phyloP scores from a whole-genome alignment of 1,140 invertebrate species.

The Leptinotarsa undecemlineata region DNA sequence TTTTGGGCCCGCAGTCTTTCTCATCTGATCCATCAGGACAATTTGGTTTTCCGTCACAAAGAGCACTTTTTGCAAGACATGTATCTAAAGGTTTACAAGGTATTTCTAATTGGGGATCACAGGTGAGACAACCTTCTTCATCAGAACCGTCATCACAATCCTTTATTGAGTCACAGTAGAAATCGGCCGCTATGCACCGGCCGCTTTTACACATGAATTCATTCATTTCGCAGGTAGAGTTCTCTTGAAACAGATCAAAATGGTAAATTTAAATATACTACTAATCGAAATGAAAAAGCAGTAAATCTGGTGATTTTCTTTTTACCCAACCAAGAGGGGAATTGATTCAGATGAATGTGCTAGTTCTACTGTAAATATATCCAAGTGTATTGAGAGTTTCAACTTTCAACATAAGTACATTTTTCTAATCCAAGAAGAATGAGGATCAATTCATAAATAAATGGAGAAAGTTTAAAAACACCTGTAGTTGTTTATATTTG shows the following conservation, averaged over 20 bases:
- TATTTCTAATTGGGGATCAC: conserved; percentile 62
- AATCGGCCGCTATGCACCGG: conserved; percentile 70
- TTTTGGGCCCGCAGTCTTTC: conserved; percentile 50
- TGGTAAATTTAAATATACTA: not conserved
- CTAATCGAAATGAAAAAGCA: no score
- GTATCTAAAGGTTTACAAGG: conserved; percentile 56
- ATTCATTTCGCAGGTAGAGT: conserved; percentile 60
- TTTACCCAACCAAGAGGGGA: no score
- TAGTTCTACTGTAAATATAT: no score
- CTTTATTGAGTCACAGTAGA: conserved; percentile 73
- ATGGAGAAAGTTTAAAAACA: no score
- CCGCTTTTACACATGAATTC: conserved; percentile 72
- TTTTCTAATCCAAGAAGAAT: no score
- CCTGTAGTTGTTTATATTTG: no score
- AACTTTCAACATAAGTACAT: no score
- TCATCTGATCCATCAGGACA: conserved; percentile 68
- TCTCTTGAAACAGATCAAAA: not conserved
- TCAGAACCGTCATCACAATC: conserved; percentile 75
- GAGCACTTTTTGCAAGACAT: conserved; percentile 42
- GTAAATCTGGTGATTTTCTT: no score
- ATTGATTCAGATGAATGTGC: no score
- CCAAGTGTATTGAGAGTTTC: no score
- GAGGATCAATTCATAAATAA: no score
- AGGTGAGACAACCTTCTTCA: conserved; percentile 65
- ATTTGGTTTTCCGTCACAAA: conserved; percentile 46